Percentiles rank a stretch among this genome's conserved stretches.
These are phyloP conservation scores for Myiothlypis coronata DNA, from an alignment of 2,797 vertebrate species.

Conservation along the genomic window DNA sequence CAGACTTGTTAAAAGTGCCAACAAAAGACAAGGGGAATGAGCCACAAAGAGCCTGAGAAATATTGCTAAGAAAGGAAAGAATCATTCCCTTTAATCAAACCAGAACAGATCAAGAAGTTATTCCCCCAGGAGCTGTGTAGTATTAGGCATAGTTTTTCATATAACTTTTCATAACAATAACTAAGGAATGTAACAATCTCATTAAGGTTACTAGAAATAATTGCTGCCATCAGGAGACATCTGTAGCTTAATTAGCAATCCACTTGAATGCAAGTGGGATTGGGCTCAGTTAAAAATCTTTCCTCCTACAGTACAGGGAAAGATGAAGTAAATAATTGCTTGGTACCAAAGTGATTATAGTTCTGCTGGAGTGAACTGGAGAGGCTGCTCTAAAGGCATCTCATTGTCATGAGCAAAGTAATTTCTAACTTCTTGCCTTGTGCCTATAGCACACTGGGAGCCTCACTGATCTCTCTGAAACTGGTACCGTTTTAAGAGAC, in stretches of 20 bases:
- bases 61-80: background rate
- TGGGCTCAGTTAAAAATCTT: background rate
- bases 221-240: constrained; percentile 19
- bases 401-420: background rate
- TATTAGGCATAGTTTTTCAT: background rate
- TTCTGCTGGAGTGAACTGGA: background rate
- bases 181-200: constrained; percentile 8
- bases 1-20: background rate
- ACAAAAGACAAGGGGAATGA: background rate
- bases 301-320: background rate
- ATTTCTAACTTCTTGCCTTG: background rate
- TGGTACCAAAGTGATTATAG: background rate
- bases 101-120: background rate
- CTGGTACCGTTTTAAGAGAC: background rate
- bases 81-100: constrained; percentile 10
- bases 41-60: background rate
- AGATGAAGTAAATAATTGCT: background rate
- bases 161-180: constrained; percentile 12
- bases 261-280: background rate
- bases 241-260: background rate
- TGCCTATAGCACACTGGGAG: background rate
- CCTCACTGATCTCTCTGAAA: background rate
- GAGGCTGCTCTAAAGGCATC: background rate
- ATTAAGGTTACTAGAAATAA: constrained; percentile 44
- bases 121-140: background rate